Conservation (phyloP, 2,113 vertebrate species). For the Setophaga coronata region DNA sequence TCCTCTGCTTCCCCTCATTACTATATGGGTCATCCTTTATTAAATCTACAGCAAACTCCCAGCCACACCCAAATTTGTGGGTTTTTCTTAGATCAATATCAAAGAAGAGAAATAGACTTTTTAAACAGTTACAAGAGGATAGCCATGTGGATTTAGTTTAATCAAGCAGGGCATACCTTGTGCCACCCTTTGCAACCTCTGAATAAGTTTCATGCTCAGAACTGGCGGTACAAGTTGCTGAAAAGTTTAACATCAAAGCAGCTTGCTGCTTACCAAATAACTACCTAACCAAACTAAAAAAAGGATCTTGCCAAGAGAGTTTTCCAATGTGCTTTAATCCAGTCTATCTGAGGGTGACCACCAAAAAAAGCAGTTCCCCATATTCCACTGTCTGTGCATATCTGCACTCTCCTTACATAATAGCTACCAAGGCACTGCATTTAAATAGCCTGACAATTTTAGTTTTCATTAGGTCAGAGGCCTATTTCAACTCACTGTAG, state of each 20-base stretch:
- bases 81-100: neutral
- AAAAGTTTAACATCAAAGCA: neutral
- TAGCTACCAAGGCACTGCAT: neutral
- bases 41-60: neutral
- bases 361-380: neutral
- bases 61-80: neutral
- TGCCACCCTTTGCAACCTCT: neutral
- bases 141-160: neutral
- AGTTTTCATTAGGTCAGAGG: neutral
- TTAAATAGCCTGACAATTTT: neutral
- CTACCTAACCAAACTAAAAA: neutral
- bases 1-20: neutral
- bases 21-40: neutral
- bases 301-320: neutral
- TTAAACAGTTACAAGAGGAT: neutral
- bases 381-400: neutral
- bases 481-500: neutral
- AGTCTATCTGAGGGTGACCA: neutral
- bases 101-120: neutral
- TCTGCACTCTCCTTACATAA: neutral
- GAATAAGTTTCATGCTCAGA: neutral
- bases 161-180: neutral
- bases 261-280: neutral
- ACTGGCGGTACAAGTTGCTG: neutral
- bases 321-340: neutral